Base-by-base conservation (phyloP, 2,113 vertebrate genomes). In the Ahaetulla prasina region DNA sequence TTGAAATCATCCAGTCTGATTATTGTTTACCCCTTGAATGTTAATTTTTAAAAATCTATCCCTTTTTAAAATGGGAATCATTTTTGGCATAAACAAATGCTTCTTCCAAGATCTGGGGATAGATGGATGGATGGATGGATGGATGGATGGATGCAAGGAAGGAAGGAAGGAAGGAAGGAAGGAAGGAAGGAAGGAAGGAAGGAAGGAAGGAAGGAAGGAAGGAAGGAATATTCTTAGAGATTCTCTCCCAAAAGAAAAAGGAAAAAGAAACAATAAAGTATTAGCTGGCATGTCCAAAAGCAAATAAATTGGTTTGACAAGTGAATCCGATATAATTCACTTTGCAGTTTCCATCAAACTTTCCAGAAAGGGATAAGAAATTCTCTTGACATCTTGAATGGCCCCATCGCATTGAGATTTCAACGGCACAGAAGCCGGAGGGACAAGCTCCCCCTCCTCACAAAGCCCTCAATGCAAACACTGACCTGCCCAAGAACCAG, bases 241-340 rank as follows among this genome's bases (percentile, higher is more conserved):
- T 22, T 43, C 18, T 39, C 35, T 74, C 18, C 18, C 35, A 90
- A 68, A 18, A 25, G 30, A 39, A 45, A 57, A n/a, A 49, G 54
- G 54, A 45, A 86, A 55, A 57, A 47, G 12, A 10, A 35, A 53
- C 14, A n/a, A 23, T 2, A 0, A 92, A 0, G 0, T 27, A 85
- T 85, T 90, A 74, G 94, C 89, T 80, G n/a, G 85, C 96, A 88
- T 93, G 50, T 92, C 91, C 85, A 30, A 55, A 85, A 91, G 94
- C 89, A 96, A 95, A 91, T 95, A 97, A 92, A 97, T 97, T 96
- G 93, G 94, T 97, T 96, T 97, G 96, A 95, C 96, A 96, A 89
- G 95, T 95, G 96, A 94, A 96, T 95, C 96, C 96, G 95, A 94
- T 97, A 96, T 97, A 94, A 95, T 96, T 97, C 93, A 96, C 93